Percentiles rank a stretch among this genome's conserved stretches.
phyloP scores from a whole-genome alignment of 2,797 vertebrate species.

The Eulemur mongoz region DNA sequence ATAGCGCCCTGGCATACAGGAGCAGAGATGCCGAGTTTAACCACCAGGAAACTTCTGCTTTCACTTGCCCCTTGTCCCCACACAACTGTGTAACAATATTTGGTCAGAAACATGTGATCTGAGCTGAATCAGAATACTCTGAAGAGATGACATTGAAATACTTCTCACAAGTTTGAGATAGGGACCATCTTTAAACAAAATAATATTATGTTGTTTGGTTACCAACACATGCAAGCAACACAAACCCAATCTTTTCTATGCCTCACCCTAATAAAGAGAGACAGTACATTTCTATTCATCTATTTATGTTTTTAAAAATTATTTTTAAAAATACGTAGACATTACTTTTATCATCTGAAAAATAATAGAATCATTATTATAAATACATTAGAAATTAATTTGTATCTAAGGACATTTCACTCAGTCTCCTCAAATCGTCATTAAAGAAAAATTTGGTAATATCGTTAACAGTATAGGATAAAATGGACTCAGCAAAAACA shows the following conservation, averaged over 20 bases:
- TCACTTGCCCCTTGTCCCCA: background rate
- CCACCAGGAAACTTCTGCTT: background rate
- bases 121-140: background rate
- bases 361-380: background rate
- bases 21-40: background rate
- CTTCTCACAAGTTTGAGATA: background rate
- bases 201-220: background rate
- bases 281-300: background rate
- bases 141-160: background rate
- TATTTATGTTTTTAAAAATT: background rate
- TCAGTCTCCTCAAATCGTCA: background rate
- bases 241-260: background rate
- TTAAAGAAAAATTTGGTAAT: background rate
- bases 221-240: background rate
- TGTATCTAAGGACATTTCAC: background rate
- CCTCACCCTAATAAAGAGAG: background rate
- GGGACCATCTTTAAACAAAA: background rate
- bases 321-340: background rate
- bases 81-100: background rate
- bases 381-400: background rate
- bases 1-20: accelerated
- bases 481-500: background rate
- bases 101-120: background rate
- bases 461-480: background rate
- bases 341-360: background rate